These are phyloP conservation scores for Sandelia bainsii DNA, from an alignment of 2,797 vertebrate genomes.

Conservation along the genomic window DNA sequence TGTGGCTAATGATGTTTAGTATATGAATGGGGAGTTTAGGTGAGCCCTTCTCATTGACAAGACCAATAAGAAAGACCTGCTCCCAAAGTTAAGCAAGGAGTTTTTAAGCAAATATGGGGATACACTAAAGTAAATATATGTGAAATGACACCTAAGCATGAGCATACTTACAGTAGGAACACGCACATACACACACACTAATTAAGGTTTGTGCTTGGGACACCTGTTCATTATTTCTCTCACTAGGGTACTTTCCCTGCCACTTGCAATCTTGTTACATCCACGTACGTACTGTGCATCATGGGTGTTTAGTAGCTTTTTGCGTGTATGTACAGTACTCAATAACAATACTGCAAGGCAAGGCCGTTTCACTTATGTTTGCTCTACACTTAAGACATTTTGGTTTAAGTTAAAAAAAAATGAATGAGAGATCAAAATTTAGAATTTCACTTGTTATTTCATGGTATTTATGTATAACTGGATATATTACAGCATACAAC, in stretches of 20 bases:
- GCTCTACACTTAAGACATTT: no score
- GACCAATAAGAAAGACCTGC: slow-evolving; percentile 23
- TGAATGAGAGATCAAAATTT: no score
- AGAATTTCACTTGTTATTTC: no score
- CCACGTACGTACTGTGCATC: slow-evolving; percentile 41
- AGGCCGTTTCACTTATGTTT: no score
- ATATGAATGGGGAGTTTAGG: slow-evolving; percentile 59
- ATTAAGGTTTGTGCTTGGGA: slow-evolving; percentile 61
- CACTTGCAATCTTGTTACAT: slow-evolving; percentile 60
- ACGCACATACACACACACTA: slow-evolving; percentile 13
- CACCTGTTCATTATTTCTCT: slow-evolving; percentile 80
- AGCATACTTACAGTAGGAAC: background rate
- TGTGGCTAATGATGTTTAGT: slow-evolving; percentile 64
- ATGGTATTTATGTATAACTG: no score
- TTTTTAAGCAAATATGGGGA: slow-evolving; percentile 34
- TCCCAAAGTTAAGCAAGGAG: slow-evolving; percentile 19
- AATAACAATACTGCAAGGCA: no score
- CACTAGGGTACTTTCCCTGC: slow-evolving; percentile 63
- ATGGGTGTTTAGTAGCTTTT: slow-evolving; percentile 37
- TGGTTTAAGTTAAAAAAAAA: no score
- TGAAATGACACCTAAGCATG: background rate
- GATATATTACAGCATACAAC: no score
- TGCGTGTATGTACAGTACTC: background rate
- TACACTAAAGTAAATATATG: background rate
- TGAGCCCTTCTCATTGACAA: slow-evolving; percentile 50